A percentile compares a stretch with the other conserved stretches of the same genome.
Conservation (phyloP, 2,113 vertebrate genomes). For the Sprattus sprattus region DNA sequence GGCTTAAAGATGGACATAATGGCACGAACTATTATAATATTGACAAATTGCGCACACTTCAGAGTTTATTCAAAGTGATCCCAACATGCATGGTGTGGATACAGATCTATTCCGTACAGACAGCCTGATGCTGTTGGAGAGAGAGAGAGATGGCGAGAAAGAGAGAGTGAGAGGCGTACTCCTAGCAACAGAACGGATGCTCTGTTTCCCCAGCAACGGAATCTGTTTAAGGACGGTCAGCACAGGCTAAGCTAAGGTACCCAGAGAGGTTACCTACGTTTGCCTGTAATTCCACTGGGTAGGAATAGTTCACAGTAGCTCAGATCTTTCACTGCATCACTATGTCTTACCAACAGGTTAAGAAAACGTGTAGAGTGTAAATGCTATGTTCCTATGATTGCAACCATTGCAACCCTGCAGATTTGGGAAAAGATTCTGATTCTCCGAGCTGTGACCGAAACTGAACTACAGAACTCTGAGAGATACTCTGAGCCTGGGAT, state of each 20-base stretch:
- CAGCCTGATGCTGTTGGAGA: neutral
- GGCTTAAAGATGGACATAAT: neutral
- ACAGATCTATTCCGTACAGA: neutral
- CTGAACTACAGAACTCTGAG: neutral
- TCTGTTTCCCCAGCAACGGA: constrained; percentile 72
- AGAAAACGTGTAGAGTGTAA: neutral
- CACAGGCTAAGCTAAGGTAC: neutral
- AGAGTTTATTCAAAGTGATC: neutral
- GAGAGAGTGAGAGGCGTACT: constrained; percentile 55
- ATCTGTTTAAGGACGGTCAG: constrained; percentile 61
- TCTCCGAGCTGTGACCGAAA: neutral
- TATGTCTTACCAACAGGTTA: neutral
- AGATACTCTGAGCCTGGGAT: neutral
- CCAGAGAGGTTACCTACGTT: neutral
- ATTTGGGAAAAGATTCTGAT: neutral
- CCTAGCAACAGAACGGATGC: constrained; percentile 63
- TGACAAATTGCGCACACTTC: neutral
- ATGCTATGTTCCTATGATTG: neutral
- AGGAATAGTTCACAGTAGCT: neutral
- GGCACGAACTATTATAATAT: neutral
- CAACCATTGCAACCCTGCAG: neutral
- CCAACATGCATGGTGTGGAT: neutral
- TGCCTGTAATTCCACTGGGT: neutral
- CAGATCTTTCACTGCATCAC: neutral
- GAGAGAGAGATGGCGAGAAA: constrained; percentile 27